Evolutionary conservation across 2,888 invertebrate genomes (phyloP), one percentile per base, ranked within the genome.

Genomic region (Cephus pulcher): DNA sequence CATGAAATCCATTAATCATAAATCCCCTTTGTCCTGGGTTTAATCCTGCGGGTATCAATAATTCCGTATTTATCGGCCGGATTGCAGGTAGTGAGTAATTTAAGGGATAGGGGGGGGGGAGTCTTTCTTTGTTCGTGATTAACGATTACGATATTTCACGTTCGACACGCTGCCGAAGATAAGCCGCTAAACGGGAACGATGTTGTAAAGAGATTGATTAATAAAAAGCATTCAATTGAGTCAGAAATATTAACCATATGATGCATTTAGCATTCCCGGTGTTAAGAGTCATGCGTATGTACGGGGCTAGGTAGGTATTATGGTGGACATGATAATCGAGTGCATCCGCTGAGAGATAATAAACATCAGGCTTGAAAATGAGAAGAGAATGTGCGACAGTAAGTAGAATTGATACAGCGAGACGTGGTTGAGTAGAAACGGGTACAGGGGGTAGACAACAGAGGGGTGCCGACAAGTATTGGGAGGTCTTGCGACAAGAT

Each of bases 261-360:
- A 56, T 56, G 23, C 40, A 32, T 78, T 79, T 76, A 77, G 75
- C 78, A 81, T 82, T 82, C 80, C 78, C 37, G 33, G 73, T 71
- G 75, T 74, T 69, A 76, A 79, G 75, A 78, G 77, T 76, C 76
- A 74, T 35, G 37, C 78, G 23, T 56, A 2, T 56, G 23, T 56
- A 56, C 23, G 23, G 40, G 6, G 23, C 2, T 56, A 56, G 23
- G 40, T 56, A 56, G 40, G 6, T 23, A 56, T 56, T 23, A 56
- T 56, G 40, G 23, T 56, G 81, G 82, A 84, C 76, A 77, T 77
- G 78, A 83, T 85, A 82, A 85, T 83, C 81, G 80, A 34, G 69
- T 30, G 75, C 81, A 84, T 85, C 85, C 40, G 40, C 40, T 56
- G 40, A 56, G 40, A 56, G 40, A 56, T 56, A 56, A 56, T 56